These are phyloP conservation scores for Apodemia mormo DNA, from an alignment of 2,888 invertebrate species.

Conservation along the genomic window DNA sequence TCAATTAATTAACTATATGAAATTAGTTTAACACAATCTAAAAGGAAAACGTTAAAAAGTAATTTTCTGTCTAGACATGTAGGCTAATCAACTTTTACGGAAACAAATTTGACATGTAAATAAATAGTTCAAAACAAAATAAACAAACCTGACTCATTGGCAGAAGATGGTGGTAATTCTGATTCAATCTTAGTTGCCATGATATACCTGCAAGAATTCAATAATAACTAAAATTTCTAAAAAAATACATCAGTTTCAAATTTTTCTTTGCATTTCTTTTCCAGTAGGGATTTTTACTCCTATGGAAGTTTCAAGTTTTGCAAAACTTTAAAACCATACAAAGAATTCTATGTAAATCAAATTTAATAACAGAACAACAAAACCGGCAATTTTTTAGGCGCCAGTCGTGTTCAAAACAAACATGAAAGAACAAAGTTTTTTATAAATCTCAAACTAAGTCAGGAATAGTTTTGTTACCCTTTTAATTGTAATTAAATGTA, in stretches of 20 bases:
- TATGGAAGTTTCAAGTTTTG: slow-evolving; percentile 2
- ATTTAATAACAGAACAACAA: not conserved
- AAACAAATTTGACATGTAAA: not conserved
- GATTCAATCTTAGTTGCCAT: slow-evolving; percentile 73
- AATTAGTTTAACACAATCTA: not conserved
- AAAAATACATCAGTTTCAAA: slow-evolving; percentile 7
- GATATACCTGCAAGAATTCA: slow-evolving; percentile 68
- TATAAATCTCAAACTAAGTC: not conserved
- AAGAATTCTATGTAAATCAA: not conserved
- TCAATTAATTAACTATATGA: not conserved
- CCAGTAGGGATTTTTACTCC: not conserved
- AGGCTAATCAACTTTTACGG: not conserved
- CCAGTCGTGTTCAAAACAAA: slow-evolving; percentile 9
- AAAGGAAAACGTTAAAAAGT: not conserved
- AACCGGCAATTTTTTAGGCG: slow-evolving; percentile 13
- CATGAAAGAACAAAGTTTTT: slow-evolving; percentile 4
- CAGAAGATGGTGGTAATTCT: slow-evolving; percentile 64
- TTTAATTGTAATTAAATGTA: not conserved
- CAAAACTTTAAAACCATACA: not conserved
- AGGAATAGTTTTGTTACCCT: not conserved
- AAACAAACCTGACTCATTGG: slow-evolving; percentile 73
- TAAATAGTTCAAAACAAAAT: slow-evolving; percentile 36
- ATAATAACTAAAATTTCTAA: slow-evolving; percentile 36
- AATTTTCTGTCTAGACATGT: not conserved
- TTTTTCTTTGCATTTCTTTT: not conserved